phyloP scores from a whole-genome alignment of 2,113 vertebrate genomes.

The Genyomyrus donnyi region DNA sequence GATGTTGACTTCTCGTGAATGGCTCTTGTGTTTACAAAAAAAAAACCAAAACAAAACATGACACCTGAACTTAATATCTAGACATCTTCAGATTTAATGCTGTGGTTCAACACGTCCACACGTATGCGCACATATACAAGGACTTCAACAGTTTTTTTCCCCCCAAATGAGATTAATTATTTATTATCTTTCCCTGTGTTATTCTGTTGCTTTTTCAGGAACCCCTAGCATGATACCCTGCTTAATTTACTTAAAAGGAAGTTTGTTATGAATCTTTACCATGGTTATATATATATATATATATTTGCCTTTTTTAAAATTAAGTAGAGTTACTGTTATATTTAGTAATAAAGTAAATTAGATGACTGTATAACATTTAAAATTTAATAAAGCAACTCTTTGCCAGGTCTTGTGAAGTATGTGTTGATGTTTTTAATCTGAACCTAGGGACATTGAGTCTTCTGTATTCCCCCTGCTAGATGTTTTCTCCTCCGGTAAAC shows the following conservation, averaged over 20 bases:
- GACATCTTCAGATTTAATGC: slow-evolving; percentile 52
- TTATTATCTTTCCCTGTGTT: not conserved
- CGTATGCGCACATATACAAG: not conserved
- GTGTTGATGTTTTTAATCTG: not conserved
- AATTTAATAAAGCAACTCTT: not conserved
- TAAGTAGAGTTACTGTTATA: not conserved
- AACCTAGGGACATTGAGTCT: slow-evolving; percentile 17
- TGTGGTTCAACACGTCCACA: slow-evolving; percentile 47
- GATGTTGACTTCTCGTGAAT: not conserved
- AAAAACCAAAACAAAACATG: slow-evolving; percentile 15
- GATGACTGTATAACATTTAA: not conserved
- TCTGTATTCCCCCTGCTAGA: slow-evolving; percentile 58
- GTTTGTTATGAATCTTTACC: not conserved
- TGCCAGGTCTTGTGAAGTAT: not conserved
- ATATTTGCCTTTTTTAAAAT: not conserved
- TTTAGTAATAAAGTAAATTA: not conserved
- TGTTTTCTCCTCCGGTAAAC: slow-evolving; percentile 98
- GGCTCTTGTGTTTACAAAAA: not conserved
- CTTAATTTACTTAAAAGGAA: not conserved
- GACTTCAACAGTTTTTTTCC: not conserved
- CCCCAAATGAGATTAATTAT: not conserved
- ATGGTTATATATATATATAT: not conserved
- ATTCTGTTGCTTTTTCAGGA: not conserved
- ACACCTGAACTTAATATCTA: slow-evolving; percentile 66
- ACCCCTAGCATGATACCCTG: not conserved